A percentile compares a stretch with the other conserved stretches of the same genome.
Conservation (phyloP, 2,797 vertebrate species). For the Rhynchonycteris naso region DNA sequence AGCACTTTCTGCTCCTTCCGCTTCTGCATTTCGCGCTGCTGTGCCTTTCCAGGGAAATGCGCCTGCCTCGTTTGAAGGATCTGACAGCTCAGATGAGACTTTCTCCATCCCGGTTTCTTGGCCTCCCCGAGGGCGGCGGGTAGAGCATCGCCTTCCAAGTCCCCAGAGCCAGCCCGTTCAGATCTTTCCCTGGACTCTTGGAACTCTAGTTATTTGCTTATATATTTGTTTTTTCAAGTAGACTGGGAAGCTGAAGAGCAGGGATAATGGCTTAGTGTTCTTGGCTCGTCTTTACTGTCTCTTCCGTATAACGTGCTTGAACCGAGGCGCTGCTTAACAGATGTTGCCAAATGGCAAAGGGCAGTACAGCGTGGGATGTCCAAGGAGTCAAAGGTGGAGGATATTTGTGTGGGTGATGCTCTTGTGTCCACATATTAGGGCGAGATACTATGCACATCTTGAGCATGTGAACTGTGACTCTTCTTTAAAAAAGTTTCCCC, state of each 20-base stretch:
- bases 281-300: background rate
- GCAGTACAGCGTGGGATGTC: too few relatives aligned
- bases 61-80: too few relatives aligned
- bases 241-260: background rate
- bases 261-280: background rate
- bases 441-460: rapidly evolving
- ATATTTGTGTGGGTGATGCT: rapidly evolving
- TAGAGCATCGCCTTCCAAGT: background rate
- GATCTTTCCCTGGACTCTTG: background rate
- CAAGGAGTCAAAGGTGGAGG: background rate
- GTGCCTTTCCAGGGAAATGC: too few relatives aligned
- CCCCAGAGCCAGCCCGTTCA: background rate
- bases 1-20: background rate
- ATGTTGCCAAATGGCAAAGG: background rate
- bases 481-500: background rate
- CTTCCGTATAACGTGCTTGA: background rate
- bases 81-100: background rate
- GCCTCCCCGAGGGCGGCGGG: background rate
- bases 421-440: rapidly evolving
- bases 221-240: background rate
- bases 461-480: background rate
- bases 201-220: background rate
- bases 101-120: background rate
- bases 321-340: too few relatives aligned
- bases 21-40: too few relatives aligned